phyloP scores from a whole-genome alignment of 2,888 invertebrate species.

The Apeira syringaria region DNA sequence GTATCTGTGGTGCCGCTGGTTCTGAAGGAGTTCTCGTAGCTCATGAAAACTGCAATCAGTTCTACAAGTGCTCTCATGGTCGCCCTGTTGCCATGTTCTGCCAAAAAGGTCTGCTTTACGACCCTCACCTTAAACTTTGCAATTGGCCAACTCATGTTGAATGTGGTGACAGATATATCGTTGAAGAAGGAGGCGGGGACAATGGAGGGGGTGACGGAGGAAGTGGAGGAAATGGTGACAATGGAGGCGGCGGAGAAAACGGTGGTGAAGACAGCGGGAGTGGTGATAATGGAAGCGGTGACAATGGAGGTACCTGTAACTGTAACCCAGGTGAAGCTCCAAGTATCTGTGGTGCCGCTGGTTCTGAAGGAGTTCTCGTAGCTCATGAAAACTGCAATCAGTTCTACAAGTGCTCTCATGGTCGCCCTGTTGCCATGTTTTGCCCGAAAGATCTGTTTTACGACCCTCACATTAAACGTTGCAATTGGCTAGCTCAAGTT shows the following conservation, averaged over 20 bases:
- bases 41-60: constrained; percentile 44
- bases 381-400: constrained; percentile 45
- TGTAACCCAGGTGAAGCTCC: constrained; percentile 40
- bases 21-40: constrained; percentile 39
- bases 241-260: no score
- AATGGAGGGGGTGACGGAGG: no score
- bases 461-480: constrained; percentile 32
- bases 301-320: constrained; percentile 18
- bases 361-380: constrained; percentile 36
- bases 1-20: constrained; percentile 33
- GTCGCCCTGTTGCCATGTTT: constrained; percentile 31
- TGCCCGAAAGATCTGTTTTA: constrained; percentile 39
- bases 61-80: constrained; percentile 36
- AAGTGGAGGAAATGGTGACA: no score
- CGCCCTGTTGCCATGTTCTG: constrained; percentile 32
- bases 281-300: constrained; percentile 13
- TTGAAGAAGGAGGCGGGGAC: no score
- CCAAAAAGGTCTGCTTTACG: constrained; percentile 32
- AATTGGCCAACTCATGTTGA: no score
- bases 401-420: constrained; percentile 42
- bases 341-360: constrained; percentile 37
- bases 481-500: constrained; percentile 45
- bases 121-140: no score
- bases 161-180: no score
- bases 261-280: no score